Base-by-base conservation (phyloP, 2,797 vertebrate genomes). In the Xenops minutus region DNA sequence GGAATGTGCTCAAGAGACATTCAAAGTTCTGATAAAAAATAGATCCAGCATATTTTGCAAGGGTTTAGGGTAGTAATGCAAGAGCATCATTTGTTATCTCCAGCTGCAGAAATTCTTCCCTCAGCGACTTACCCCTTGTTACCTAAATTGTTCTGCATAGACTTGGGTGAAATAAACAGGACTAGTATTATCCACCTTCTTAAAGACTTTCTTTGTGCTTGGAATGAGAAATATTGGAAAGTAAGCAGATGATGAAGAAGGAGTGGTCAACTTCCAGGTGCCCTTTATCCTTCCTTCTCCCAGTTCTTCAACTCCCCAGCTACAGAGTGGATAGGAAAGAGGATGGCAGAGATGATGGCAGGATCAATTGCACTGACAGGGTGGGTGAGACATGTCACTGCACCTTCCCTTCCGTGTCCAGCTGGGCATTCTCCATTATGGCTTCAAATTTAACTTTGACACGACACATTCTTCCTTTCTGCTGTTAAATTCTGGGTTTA, bases 331-430 rank as follows among this genome's bases (percentile, higher is more conserved):
- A 44, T 44, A 78, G 48, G 67, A 5, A 34, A 76, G 46, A 48
- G 20, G 37, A 56, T 32, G 27, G 32, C 32, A 84, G 10, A 69
- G 66, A 29, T 20, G 41, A 44, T 12, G 12, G 32, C 6, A 29
- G 10, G 3, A 41, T 22, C 26, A 14, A 2, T 16, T 19, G 17
- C 20, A 24, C 14, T 52, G 0, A 0, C 23, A 36, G 22, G 3
- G 0, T 23, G 7, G 2, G 30, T 39, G 37, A 21, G 22, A 15
- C 7, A 8, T 29, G 8, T 34, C 23, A 22, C 8, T 41, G 6
- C 27, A 21, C 19, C 41, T 52, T 69, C 13, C 13, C 4, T n/a
- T 78, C 43, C 2, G 4, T 43, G 14, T 64, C 17, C 51, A 71
- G 14, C 11, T 58, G 43, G 34, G 18, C 15, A 58, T 88, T n/a